Evolutionary conservation across 2,888 invertebrate genomes (phyloP).

Genomic region (Acheta domesticus): DNA sequence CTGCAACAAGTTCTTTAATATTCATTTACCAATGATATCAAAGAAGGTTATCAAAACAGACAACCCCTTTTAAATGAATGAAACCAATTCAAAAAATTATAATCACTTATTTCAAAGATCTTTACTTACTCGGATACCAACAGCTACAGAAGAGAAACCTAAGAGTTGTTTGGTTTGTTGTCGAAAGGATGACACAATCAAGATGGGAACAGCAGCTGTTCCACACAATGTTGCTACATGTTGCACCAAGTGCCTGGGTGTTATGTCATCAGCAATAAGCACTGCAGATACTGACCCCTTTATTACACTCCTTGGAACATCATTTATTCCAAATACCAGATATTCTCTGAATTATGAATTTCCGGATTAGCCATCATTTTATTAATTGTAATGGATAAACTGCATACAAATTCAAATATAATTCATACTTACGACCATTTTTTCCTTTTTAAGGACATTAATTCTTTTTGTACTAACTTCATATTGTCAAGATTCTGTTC

Average conservation of each 20-base stretch:
- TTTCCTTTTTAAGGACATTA: no score
- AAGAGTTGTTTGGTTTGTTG: not conserved
- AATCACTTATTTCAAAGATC: not conserved
- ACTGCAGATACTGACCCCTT: not conserved
- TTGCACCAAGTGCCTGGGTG: not conserved
- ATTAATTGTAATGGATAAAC: no score
- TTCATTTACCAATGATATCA: no score
- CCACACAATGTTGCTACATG: not conserved
- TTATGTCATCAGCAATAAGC: not conserved
- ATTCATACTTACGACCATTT: no score
- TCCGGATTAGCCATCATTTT: no score
- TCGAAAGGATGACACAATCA: not conserved
- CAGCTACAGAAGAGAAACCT: not conserved
- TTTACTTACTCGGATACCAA: not conserved
- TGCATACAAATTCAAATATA: no score
- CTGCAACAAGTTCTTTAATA: no score
- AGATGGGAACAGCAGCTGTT: not conserved
- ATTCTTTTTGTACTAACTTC: no score
- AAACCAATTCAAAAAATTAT: not conserved
- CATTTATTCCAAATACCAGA: not conserved
- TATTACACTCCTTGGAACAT: not conserved
- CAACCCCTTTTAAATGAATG: no score
- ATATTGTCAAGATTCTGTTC: no score
- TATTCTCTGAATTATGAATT: no score
- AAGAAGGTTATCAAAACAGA: no score